phyloP scores from a whole-genome alignment of 2,113 vertebrate genomes.

The Sclerurus mexicanus region DNA sequence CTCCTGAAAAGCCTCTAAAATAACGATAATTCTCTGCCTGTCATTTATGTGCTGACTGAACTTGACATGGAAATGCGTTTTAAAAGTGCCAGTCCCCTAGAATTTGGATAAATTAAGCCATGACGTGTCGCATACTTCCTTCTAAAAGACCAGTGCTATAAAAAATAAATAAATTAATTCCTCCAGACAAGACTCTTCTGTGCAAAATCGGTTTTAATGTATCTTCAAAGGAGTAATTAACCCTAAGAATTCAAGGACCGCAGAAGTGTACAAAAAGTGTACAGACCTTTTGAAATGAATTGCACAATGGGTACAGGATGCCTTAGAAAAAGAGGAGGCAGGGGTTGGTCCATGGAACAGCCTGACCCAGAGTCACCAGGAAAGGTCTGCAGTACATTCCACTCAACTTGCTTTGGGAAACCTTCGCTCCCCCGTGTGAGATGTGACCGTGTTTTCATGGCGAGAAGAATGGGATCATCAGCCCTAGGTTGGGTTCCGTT shows the following conservation, averaged over 20 bases:
- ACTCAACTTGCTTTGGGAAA: neutral
- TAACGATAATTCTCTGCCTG: neutral
- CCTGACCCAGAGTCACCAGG: neutral
- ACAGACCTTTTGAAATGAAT: neutral
- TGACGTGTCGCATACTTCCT: neutral
- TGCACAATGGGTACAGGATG: neutral
- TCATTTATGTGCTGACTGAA: neutral
- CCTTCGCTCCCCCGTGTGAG: neutral
- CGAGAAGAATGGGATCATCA: neutral
- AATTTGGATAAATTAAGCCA: neutral
- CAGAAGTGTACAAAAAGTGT: neutral
- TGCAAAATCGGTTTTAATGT: conserved; percentile 14
- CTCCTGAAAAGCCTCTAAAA: neutral
- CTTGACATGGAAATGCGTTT: neutral
- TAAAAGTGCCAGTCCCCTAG: neutral
- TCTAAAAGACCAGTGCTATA: neutral
- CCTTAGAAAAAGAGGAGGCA: conserved; percentile 5
- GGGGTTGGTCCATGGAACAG: neutral
- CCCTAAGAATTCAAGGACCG: neutral
- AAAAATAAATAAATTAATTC: neutral
- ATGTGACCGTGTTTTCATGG: neutral
- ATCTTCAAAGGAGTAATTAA: neutral
- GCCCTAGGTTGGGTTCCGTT: neutral
- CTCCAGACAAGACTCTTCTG: neutral
- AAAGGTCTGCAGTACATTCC: neutral